A percentile compares a stretch with the other conserved stretches of the same genome.
phyloP scores from a whole-genome alignment of 2,113 vertebrate species.

The Leucopsar rothschildi region DNA sequence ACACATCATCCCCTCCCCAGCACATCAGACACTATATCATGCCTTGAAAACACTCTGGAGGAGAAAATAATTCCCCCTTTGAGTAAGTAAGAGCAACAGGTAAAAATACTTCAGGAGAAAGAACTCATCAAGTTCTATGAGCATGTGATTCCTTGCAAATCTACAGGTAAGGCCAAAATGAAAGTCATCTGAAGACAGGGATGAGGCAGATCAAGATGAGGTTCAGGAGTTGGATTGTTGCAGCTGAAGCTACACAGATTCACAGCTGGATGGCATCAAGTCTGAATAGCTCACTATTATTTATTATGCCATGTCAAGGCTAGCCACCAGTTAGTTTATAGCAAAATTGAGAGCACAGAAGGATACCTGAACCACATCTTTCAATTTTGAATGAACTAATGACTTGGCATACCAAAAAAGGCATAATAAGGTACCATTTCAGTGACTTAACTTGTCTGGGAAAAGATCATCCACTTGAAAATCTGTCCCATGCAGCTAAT shows the following conservation, averaged over 20 bases:
- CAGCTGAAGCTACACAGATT: neutral
- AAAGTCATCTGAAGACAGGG: neutral
- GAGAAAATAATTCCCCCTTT: constrained; percentile 27
- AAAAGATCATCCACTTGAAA: neutral
- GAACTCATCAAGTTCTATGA: neutral
- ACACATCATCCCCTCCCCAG: neutral
- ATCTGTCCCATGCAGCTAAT: neutral
- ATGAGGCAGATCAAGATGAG: neutral
- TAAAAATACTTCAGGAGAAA: neutral
- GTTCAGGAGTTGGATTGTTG: neutral
- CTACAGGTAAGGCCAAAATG: neutral
- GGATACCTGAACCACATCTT: neutral
- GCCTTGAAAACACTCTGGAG: neutral
- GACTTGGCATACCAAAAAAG: neutral
- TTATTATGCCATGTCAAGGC: neutral
- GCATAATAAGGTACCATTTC: neutral
- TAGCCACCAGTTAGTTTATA: neutral
- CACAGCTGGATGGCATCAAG: neutral
- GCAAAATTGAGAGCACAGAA: neutral
- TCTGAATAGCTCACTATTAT: neutral
- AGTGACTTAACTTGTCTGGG: neutral
- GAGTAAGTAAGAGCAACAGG: neutral
- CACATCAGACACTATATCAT: neutral
- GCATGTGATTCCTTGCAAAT: neutral
- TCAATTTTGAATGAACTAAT: neutral